Evolutionary conservation across 1,140 invertebrate genomes (phyloP).

Genomic region (Pseudomyrmex cubaensis): DNA sequence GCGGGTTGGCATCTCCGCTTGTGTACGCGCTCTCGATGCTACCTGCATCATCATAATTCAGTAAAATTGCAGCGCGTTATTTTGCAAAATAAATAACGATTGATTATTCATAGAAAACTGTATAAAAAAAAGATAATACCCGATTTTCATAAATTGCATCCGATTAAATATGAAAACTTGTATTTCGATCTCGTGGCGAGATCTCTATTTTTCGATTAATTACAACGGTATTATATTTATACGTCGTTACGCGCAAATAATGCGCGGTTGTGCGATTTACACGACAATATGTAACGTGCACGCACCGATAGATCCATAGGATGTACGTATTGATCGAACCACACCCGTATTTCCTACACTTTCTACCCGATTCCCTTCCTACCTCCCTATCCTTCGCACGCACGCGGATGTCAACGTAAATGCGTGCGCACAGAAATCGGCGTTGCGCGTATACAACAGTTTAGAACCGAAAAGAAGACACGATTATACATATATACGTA

Average conservation of each 20-base stretch:
- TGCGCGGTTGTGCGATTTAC: slow-evolving; percentile 64
- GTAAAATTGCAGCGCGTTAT: slow-evolving; percentile 10
- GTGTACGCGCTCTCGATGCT: too few relatives aligned
- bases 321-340: slow-evolving; percentile 84
- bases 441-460: slow-evolving; percentile 1
- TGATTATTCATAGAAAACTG: too few relatives aligned
- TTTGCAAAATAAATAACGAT: too few relatives aligned
- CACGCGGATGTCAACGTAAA: slow-evolving; percentile 57
- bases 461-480: slow-evolving; percentile 7
- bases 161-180: too few relatives aligned
- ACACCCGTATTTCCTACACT: slow-evolving; percentile 80
- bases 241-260: background rate
- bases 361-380: slow-evolving; percentile 63
- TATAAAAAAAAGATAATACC: too few relatives aligned
- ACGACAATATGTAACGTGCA: slow-evolving; percentile 10
- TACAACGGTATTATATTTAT: too few relatives aligned
- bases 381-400: slow-evolving; percentile 20
- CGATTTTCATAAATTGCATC: too few relatives aligned
- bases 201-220: background rate
- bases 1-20: too few relatives aligned
- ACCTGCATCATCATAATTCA: too few relatives aligned
- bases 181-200: background rate
- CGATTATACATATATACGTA: too few relatives aligned
- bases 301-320: slow-evolving; percentile 81
- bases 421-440: slow-evolving; percentile 72